Conservation (phyloP, 2,113 vertebrate genomes). For the Hucho hucho region DNA sequence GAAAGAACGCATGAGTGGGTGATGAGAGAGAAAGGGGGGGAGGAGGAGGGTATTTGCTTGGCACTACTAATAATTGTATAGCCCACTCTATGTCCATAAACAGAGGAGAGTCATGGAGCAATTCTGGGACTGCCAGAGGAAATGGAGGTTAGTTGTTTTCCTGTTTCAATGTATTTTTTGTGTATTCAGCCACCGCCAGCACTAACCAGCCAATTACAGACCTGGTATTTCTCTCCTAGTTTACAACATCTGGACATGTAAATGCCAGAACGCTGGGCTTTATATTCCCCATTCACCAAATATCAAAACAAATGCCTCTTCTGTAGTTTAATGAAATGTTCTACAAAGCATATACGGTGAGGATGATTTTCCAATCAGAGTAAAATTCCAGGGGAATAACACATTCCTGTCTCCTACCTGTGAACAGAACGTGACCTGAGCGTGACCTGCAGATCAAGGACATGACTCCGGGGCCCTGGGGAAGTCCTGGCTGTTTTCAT, state of each 20-base stretch:
- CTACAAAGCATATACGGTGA: too few relatives aligned
- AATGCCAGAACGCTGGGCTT: slow-evolving; percentile 29
- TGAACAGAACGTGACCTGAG: slow-evolving; percentile 13
- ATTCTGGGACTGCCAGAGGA: slow-evolving; percentile 19
- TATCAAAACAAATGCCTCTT: slow-evolving; percentile 22
- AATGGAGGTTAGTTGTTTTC: slow-evolving; percentile 17
- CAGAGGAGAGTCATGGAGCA: slow-evolving; percentile 31
- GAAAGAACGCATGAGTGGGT: neutral
- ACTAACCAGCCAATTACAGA: slow-evolving; percentile 42
- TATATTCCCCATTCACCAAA: slow-evolving; percentile 30
- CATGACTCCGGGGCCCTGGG: slow-evolving; percentile 16
- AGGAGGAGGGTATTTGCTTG: slow-evolving; percentile 34
- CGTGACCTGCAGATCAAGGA: slow-evolving; percentile 39
- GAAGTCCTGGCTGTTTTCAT: neutral
- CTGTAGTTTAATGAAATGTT: neutral
- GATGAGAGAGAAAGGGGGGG: neutral
- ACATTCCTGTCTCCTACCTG: slow-evolving; percentile 7
- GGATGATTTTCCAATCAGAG: too few relatives aligned
- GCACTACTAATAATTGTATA: slow-evolving; percentile 12
- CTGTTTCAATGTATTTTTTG: slow-evolving; percentile 20
- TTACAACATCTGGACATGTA: slow-evolving; percentile 66
- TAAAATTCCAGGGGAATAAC: neutral
- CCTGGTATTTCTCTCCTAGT: slow-evolving; percentile 45
- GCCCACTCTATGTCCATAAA: slow-evolving; percentile 43
- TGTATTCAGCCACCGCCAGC: slow-evolving; percentile 17